Evolutionary conservation across 2,797 vertebrate genomes (phyloP), one percentile per base, ranked within the genome.

Genomic region (Eurystomus glaucurus): DNA sequence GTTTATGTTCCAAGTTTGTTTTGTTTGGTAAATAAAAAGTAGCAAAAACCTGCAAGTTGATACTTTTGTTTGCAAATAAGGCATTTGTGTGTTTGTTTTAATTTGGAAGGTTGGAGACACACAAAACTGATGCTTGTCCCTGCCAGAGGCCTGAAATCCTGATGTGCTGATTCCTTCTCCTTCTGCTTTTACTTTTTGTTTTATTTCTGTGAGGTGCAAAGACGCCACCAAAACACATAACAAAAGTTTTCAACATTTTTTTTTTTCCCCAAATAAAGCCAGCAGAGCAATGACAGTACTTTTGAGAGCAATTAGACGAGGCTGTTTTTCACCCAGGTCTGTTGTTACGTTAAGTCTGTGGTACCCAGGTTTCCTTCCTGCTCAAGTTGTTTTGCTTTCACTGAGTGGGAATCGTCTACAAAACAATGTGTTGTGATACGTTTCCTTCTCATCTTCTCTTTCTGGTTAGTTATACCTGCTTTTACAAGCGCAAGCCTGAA

Each of bases 141-240:
- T 64, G 46, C 78, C 48, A 18, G 33, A 81, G 54, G 9, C 75
- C 85, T 88, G 69, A 93, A 87, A 55, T 92, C 57, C 66, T 18
- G 18, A 79, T 50, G 48, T 3, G 11, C 85, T 54, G 48, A 57
- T 95, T 97, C 72, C 50, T 83, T 72, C 60, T 87, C 90, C 58
- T 95, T 96, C 92, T 82, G 74, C 41, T 43, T 94, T 81, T 95
- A 71, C 41, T 43, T 94, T 81, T 95, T 93, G 48, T 64, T 90
- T 88, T 52, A 81, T 95, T 97, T 97, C 94, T 94, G 39, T 61
- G 79, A 91, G 81, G 66, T 95, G 55, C 41, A 64, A 91, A 88
- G 80, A 37, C 87, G 70, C 61, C 65, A 64, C 84, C 82, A 72
- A 95, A 97, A 75, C 50, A 77, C 62, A 22, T n/a, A 57, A 41